A percentile compares a stretch with the other conserved stretches of the same genome.
Evolutionary conservation across 2,113 vertebrate species (phyloP).

Genomic region (Drymodes brunneopygia): DNA sequence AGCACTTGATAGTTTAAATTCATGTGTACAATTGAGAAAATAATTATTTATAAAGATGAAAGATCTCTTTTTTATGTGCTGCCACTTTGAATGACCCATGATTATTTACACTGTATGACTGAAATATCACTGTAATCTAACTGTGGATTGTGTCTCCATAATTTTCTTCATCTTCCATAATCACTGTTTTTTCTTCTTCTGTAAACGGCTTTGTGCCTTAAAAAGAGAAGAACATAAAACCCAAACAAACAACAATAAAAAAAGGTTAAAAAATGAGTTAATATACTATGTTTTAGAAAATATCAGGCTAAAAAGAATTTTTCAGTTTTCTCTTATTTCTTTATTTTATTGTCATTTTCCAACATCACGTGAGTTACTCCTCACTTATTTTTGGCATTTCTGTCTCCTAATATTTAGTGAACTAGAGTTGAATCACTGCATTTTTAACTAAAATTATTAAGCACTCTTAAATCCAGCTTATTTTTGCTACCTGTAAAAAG

Average conservation of each 20-base stretch:
- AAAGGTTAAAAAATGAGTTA: background rate
- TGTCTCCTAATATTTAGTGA: background rate
- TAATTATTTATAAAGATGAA: background rate
- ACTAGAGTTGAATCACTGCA: background rate
- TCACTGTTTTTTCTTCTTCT: conserved; percentile 77
- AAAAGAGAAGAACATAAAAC: conserved; percentile 26
- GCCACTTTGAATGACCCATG: conserved; percentile 39
- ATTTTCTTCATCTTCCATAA: conserved; percentile 87
- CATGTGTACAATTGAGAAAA: background rate
- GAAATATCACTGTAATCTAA: conserved; percentile 33
- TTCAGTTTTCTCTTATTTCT: background rate
- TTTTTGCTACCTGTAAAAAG: background rate
- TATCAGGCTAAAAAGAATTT: background rate
- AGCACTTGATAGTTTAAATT: background rate
- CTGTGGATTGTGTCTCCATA: conserved; percentile 67
- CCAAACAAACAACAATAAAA: background rate
- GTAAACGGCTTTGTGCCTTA: conserved; percentile 78
- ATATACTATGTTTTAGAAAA: background rate
- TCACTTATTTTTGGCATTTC: background rate
- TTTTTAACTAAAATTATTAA: background rate
- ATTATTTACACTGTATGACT: conserved; percentile 49
- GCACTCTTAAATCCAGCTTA: background rate
- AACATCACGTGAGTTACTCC: background rate
- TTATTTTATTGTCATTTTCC: background rate
- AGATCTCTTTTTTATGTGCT: background rate